Base-by-base conservation (phyloP, 2,113 vertebrate species). In the Patagioenas fasciata region DNA sequence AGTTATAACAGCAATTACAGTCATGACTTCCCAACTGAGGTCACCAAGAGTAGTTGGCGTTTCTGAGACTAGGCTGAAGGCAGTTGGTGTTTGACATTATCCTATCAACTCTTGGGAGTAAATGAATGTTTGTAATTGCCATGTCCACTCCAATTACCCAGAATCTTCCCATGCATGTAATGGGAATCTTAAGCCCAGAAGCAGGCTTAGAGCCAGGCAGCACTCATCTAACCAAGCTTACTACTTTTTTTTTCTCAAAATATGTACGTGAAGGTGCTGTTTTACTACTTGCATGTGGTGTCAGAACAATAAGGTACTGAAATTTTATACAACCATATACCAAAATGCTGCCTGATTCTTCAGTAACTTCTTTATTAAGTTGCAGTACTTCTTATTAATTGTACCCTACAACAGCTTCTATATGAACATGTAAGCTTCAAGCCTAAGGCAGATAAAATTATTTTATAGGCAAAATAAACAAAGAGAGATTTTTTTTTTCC, bases 171-270 rank as follows among this genome's bases (percentile, higher is more conserved):
- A 24, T 47, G 31, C 38, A 31, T 51, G 40, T 80, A 47, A 47
- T 70, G 32, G 51, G 51, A 86, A n/a, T 66, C 54, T 70, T 78
- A 66, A 88, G n/a, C 31, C 14, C 36, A 18, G 47, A 78, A 80
- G 31, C 32, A 48, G 28, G 2, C 60, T 80, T 84, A 78, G 80
- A 89, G 64, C 40, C 1, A 2, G 72, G n/a, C 40, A 83, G 36
- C 72, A 20, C 47, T 84, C 31, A 75, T 72, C 82, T 94, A 90
- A 93, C 64, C 75, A 88, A 86, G 54, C 72, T 92, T 80, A 51
- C 62, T 80, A 85, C 24, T n/a, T 85, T 70, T 75, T 75, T 88
- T 69, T 56, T 14, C n/a, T 85, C 44, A 65, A 89, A 89, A 79
- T 34, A 34, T 26, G 80, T 89, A 69, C 50, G 62, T 88, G 81